Base-by-base conservation (phyloP, 2,797 vertebrate genomes). In the Bufotes viridis region DNA sequence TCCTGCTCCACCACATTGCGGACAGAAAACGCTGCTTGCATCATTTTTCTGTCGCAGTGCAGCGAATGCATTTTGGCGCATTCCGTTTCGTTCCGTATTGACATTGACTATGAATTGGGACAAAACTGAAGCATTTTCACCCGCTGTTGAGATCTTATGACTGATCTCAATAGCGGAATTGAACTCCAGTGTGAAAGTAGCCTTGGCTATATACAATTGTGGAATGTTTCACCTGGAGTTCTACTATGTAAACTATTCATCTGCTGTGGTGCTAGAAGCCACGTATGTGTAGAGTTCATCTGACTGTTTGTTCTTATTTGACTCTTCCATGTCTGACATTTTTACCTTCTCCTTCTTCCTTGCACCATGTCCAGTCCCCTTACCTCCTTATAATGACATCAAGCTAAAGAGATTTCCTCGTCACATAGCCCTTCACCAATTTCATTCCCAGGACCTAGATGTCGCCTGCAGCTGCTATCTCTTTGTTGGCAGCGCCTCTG, bases 401-500 rank as follows among this genome's bases (percentile, higher is more conserved):
- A 17, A 51, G 91, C 90, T 87, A 55, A 81, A 88, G 88, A 89
- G 90, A 26, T 78, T 91, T 91, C 89, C 89, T 89, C 61, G 90
- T 53, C 85, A 63, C n/a, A 13, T 82, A 78, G n/a, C 86, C 92
- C 91, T 87, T 82, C 29, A 22, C 87, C 93, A 88, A 90, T 93
- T 91, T 89, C 90, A 86, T 93, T 93, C 93, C 91, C 65, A 82
- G 91, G 86, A 76, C 12, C 0, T 83, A 80, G 17, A 67, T 91
- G 82, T 92, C 91, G 93, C 93, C 92, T 94, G 92, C 92, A 94
- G 86, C 87, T 88, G 90, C 87, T 87, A 86, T 89, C 90, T 90
- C 85, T 78, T 91, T 92, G 90, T 92, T 89, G 90, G 86, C 78
- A 55, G 22, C 78, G 90, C 90, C 79, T 91, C 88, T 85, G 91